These are phyloP conservation scores for Bubo scandiacus DNA, from an alignment of 2,113 vertebrate genomes.

Conservation along the genomic window DNA sequence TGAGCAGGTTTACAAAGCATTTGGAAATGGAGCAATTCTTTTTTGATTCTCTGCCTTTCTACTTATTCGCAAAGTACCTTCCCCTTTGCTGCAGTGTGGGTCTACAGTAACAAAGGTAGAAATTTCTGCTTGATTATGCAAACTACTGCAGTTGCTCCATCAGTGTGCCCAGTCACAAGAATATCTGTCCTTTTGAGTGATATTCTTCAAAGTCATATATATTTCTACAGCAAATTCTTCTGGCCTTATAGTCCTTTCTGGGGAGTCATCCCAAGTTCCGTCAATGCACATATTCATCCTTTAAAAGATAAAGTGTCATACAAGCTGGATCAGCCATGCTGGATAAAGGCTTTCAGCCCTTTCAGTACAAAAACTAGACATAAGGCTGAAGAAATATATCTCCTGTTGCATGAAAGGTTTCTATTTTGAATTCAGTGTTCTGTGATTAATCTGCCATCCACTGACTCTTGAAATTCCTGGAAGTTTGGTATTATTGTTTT, in stretches of 20 bases:
- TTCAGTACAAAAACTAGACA: neutral
- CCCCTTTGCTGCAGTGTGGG: neutral
- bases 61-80: neutral
- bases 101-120: neutral
- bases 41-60: neutral
- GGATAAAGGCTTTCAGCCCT: neutral
- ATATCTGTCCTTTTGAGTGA: neutral
- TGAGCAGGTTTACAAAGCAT: fast-evolving
- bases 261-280: neutral
- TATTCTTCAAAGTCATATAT: neutral
- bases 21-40: neutral
- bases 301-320: neutral
- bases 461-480: neutral
- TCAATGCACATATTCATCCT: neutral
- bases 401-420: neutral
- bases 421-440: neutral
- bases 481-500: neutral
- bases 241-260: neutral
- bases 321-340: neutral
- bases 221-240: neutral
- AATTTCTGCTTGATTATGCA: neutral
- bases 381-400: neutral
- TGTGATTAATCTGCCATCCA: neutral
- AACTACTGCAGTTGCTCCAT: neutral
- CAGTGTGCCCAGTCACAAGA: neutral